phyloP scores from a whole-genome alignment of 2,888 invertebrate species.

The Drosophila birchii region DNA sequence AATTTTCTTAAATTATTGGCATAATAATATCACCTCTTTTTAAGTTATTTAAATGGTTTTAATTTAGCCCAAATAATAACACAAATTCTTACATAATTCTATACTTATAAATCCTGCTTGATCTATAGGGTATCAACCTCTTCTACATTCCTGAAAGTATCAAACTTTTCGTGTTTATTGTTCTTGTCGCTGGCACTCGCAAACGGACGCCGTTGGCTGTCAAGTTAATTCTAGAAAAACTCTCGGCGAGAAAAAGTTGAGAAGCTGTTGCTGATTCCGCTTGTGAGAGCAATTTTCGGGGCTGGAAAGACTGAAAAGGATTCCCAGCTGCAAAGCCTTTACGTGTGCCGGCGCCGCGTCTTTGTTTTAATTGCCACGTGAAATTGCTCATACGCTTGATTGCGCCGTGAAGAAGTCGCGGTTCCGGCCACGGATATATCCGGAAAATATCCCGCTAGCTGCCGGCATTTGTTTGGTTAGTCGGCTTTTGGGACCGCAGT shows the following conservation, averaged over 20 bases:
- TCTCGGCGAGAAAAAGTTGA: constrained; percentile 40
- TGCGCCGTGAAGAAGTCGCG: constrained; percentile 72
- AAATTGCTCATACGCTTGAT: constrained; percentile 80
- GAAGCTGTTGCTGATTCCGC: constrained; percentile 46
- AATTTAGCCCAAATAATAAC: not conserved
- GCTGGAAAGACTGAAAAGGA: constrained; percentile 40
- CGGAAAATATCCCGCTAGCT: constrained; percentile 47
- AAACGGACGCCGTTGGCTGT: constrained; percentile 40
- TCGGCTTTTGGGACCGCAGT: constrained; percentile 29
- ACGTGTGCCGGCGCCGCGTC: constrained; percentile 66
- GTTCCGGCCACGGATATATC: constrained; percentile 20
- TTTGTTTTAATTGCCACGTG: constrained; percentile 78
- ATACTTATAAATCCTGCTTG: not conserved
- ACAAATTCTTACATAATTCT: not conserved
- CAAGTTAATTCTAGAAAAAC: constrained; percentile 80
- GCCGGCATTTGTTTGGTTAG: constrained; percentile 48
- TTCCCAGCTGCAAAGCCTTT: constrained; percentile 62
- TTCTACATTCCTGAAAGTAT: accelerated
- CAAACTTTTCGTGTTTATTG: constrained; percentile 40
- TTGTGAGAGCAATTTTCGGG: constrained; percentile 37
- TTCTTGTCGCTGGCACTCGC: constrained; percentile 48
- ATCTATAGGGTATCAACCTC: constrained; percentile 1
- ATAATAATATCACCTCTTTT: no score
- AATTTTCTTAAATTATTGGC: not conserved
- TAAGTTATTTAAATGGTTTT: not conserved